Base-by-base conservation (phyloP, 1,140 invertebrate genomes). In the Venustaconcha ellipsiformis region DNA sequence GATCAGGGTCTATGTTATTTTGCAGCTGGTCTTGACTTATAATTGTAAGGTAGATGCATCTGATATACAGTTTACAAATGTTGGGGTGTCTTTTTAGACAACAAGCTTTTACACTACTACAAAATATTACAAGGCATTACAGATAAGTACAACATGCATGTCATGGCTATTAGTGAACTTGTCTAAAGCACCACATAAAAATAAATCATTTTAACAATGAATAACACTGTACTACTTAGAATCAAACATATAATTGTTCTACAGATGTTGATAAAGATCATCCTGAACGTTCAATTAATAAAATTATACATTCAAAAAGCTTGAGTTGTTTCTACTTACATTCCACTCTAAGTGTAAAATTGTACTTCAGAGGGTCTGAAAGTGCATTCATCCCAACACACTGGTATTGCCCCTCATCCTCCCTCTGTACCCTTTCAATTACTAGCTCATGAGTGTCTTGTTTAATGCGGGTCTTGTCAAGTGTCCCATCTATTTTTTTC, bases 371-470 rank as follows among this genome's bases (percentile, higher is more conserved):
- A 14, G 37, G 57, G 13, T 69, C 20, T 6, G 59, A 1, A 8
- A 80, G 60, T 30, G 56, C 8, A 74, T 88, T 88, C 5, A 63
- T 72, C 20, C 83, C 87, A 5, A 67, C 57, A 62, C 87, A 88
- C 57, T 80, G 79, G 67, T 88, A 88, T 58, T 74, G 63, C 14
- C 86, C 86, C 17, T 78, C 81, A 75, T 88, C 87, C n/a, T 81
- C 83, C 76, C 76, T 82, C 23, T 84, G 58, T 6, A 88, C 78
- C 26, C 82, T 72, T 17, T 79, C 78, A 17, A 88, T 85, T 5
- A 76, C 70, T n/a, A 87, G 72, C 65, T 87, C 85, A 72, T 80
- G 78, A 0, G 79, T 58, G 63, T 81, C 70, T 23, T 18, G 67
- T 23, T 59, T 76, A 60, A 79, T 75, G 3, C 81, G 74, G 2